phyloP scores from a whole-genome alignment of 2,797 vertebrate species.

The Leuciscus waleckii region DNA sequence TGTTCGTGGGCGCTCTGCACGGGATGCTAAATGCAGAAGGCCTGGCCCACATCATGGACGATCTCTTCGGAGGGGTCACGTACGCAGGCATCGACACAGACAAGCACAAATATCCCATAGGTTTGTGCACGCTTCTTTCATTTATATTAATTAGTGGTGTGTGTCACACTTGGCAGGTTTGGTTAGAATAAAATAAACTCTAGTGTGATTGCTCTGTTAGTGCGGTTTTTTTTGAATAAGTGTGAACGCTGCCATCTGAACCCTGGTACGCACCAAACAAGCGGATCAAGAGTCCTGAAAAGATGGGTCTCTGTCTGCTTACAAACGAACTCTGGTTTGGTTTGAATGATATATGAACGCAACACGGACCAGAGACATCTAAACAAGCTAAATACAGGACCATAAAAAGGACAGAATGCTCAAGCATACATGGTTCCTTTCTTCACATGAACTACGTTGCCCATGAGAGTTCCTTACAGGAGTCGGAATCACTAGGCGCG shows the following conservation, averaged over 20 bases:
- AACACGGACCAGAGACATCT: too few relatives aligned
- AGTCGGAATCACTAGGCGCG: too few relatives aligned
- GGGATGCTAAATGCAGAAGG: conserved; percentile 97
- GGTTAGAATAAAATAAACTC: neutral
- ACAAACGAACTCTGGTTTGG: too few relatives aligned
- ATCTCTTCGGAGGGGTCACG: conserved; percentile 94
- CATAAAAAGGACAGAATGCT: too few relatives aligned
- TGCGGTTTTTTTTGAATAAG: neutral
- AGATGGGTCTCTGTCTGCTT: too few relatives aligned
- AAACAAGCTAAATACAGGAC: too few relatives aligned
- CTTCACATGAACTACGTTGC: too few relatives aligned
- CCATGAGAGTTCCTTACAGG: too few relatives aligned
- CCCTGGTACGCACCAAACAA: too few relatives aligned
- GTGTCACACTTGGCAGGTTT: neutral
- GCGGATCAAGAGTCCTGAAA: too few relatives aligned
- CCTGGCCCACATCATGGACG: conserved; percentile 92
- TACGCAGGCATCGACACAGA: conserved; percentile 99
- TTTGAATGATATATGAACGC: too few relatives aligned
- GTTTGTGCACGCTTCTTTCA: conserved; percentile 67
- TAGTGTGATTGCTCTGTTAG: neutral
- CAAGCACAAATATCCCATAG: conserved; percentile 99
- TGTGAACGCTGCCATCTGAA: neutral
- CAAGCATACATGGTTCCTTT: too few relatives aligned
- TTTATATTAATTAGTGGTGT: neutral
- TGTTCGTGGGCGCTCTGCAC: conserved; percentile 96